Base-by-base conservation (phyloP, 2,888 invertebrate species). In the Sphaerophoria rueppellii region DNA sequence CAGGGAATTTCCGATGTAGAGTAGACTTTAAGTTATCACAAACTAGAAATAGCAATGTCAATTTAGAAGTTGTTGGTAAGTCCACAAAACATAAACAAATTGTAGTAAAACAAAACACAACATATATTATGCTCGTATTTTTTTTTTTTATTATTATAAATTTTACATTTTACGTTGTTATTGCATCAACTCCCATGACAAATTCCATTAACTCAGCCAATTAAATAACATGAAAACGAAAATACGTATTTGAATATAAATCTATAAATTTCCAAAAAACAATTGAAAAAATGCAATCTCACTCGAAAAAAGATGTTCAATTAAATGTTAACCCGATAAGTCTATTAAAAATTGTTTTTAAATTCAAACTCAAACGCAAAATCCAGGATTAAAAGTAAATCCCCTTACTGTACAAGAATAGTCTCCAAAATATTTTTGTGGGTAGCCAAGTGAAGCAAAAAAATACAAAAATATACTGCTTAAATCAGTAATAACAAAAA, bases 21-120 rank as follows among this genome's bases (percentile, higher is more conserved):
- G 95, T 96, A 82, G 96, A 96, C 91, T 96, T 96, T 92, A 95
- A 95, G 91, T 94, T 94, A 89, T 95, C 95, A 63, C 95, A 95
- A 72, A 96, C 96, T 80, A 93, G 95, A 88, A 95, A 96, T 91
- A 94, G 95, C 90, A 94, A 95, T 91, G 95, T 96, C 91, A 95
- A 95, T 92, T 93, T 96, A 89, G 95, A 95, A 89, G 94, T 96
- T 88, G 95, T 96, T 90, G 94, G 96, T 96, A 93, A 95, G 95
- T 40, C 6, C 40, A 43, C 43, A 43, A 9, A 11, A 9, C 9
- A 4, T 43, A 6, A 2, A 43, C 4, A 9, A 43, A 9, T 9
- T 43, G 11, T 9, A 43, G 0, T 11, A 43, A 43, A 11, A 43
- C 12, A 43, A 4, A 24, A 14, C 5, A 46, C 3, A 48, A 34